These are phyloP conservation scores for Onychomys torridus DNA, from an alignment of 2,797 vertebrate genomes.

Conservation along the genomic window DNA sequence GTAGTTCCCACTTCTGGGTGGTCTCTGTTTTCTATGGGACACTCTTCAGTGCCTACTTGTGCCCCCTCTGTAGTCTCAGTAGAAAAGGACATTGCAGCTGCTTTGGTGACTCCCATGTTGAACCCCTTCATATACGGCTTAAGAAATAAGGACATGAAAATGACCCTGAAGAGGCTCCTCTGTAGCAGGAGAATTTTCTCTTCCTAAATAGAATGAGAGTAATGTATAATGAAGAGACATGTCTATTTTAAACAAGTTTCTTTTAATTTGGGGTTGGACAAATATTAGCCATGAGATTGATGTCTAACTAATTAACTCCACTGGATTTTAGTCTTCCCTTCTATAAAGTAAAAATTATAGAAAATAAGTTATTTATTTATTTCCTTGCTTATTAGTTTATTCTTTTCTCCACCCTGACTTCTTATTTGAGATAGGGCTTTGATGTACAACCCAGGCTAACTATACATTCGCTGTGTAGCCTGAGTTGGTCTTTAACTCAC, in stretches of 20 bases:
- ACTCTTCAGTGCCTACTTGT: slow-evolving; percentile 55
- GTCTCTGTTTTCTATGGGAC: slow-evolving; percentile 66
- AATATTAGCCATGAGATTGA: background rate
- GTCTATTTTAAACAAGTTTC: background rate
- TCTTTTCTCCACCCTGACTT: background rate
- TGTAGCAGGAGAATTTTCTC: background rate
- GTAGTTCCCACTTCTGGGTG: slow-evolving; percentile 66
- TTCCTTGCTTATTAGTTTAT: background rate
- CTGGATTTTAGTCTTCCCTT: background rate
- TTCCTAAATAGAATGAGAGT: background rate
- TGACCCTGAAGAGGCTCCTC: slow-evolving; percentile 34
- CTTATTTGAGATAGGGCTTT: background rate
- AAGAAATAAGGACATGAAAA: slow-evolving; percentile 70
- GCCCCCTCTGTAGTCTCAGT: slow-evolving; percentile 27
- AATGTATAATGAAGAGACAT: background rate
- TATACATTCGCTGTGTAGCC: background rate
- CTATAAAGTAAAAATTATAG: background rate
- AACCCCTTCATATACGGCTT: slow-evolving; percentile 71
- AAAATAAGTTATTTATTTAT: background rate
- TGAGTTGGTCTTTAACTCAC: background rate
- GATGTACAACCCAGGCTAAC: background rate
- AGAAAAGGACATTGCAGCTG: slow-evolving; percentile 36
- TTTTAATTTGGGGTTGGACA: background rate
- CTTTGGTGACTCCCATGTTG: slow-evolving; percentile 53
- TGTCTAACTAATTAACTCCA: background rate